A percentile compares a stretch with the other conserved stretches of the same genome.
Conservation (phyloP, 2,888 invertebrate genomes). For the Volucella zonaria region DNA sequence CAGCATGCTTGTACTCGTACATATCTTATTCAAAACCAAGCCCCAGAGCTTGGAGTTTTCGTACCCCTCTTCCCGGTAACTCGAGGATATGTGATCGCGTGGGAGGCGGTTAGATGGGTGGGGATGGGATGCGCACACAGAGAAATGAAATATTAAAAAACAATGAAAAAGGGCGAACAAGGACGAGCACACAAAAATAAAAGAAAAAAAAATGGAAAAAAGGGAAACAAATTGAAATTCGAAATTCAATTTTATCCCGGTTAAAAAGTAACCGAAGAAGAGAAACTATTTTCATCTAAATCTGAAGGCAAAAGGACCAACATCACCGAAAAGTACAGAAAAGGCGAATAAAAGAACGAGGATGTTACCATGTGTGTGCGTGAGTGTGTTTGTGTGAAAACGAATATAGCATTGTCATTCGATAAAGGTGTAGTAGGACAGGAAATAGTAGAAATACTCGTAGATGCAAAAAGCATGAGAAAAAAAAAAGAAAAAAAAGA, state of each 20-base stretch:
- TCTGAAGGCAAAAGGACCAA: slow-evolving; percentile 14
- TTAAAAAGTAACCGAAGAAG: slow-evolving; percentile 65
- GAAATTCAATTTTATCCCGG: slow-evolving; percentile 68
- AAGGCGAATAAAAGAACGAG: slow-evolving; percentile 2
- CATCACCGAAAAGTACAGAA: not conserved
- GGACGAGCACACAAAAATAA: not conserved
- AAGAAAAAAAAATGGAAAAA: slow-evolving; percentile 11
- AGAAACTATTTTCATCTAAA: slow-evolving; percentile 62
- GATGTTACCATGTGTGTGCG: not conserved
- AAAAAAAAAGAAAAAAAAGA: not conserved
- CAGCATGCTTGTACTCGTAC: slow-evolving; percentile 16
- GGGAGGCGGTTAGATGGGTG: slow-evolving; percentile 1
- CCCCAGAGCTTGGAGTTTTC: not conserved
- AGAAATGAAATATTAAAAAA: slow-evolving; percentile 53
- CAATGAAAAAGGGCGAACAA: slow-evolving; percentile 24
- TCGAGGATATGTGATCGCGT: slow-evolving; percentile 35
- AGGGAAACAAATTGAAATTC: slow-evolving; percentile 69
- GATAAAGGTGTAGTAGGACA: slow-evolving; percentile 36
- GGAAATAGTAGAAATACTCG: not conserved
- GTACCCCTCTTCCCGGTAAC: not conserved
- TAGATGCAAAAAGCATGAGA: not conserved
- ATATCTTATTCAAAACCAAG: slow-evolving; percentile 35
- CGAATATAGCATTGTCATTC: slow-evolving; percentile 63
- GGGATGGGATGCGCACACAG: not conserved
- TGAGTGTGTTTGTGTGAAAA: slow-evolving; percentile 3